Conservation (phyloP, 2,888 invertebrate species). For the Phasia obesa region DNA sequence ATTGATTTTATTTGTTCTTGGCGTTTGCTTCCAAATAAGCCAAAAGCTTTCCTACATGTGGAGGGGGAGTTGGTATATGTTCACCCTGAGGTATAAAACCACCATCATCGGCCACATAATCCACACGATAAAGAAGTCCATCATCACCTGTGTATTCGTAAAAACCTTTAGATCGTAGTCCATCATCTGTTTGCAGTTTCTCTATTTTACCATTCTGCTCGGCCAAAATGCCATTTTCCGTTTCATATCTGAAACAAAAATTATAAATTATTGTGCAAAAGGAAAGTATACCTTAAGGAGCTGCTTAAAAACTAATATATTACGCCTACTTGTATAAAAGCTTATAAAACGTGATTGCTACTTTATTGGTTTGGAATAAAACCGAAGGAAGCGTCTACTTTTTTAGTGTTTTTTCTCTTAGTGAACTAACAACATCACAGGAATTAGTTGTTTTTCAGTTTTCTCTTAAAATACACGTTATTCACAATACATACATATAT, state of each 20-base stretch:
- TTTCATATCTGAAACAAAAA: constrained; percentile 82
- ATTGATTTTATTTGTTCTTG: constrained; percentile 23
- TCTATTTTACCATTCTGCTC: constrained; percentile 85
- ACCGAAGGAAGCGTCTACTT: no score
- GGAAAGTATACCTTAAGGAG: constrained; percentile 59
- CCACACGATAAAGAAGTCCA: constrained; percentile 83
- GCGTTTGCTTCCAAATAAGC: constrained; percentile 84
- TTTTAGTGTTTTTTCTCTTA: no score
- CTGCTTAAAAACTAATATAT: not conserved
- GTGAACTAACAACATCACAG: no score
- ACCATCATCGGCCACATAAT: constrained; percentile 85
- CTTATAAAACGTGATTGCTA: no score
- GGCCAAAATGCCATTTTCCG: constrained; percentile 84
- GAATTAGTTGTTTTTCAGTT: no score
- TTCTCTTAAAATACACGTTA: no score
- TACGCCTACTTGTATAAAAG: not conserved
- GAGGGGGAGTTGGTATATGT: constrained; percentile 84
- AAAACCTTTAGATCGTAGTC: constrained; percentile 86
- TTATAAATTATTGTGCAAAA: not conserved
- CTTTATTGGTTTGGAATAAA: no score
- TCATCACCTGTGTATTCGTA: constrained; percentile 87
- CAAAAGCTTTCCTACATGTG: constrained; percentile 86
- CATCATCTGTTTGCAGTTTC: constrained; percentile 83
- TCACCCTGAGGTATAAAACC: constrained; percentile 83
- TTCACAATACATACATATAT: no score